A percentile compares a stretch with the other conserved stretches of the same genome.
Conservation (phyloP, 2,113 vertebrate species). For the Emydocephalus ijimae region DNA sequence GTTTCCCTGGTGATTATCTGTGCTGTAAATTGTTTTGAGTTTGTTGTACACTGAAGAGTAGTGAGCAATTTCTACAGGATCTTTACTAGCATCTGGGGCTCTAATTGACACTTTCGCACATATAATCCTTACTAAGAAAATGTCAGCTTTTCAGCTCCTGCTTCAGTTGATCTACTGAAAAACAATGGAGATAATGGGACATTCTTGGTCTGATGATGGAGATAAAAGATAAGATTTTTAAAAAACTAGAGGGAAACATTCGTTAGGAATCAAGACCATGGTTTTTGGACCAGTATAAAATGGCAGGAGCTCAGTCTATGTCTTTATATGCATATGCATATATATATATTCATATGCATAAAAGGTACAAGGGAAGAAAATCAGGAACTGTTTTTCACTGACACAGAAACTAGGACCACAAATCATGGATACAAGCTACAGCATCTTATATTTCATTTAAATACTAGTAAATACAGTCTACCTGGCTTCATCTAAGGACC, state of each 20-base stretch:
- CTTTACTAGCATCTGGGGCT: background rate
- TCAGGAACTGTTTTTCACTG: too few relatives aligned
- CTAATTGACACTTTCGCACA: background rate
- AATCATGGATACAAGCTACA: too few relatives aligned
- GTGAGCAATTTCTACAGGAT: background rate
- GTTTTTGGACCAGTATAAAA: too few relatives aligned
- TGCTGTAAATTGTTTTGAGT: background rate
- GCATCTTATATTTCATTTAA: too few relatives aligned
- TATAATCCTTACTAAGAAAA: background rate
- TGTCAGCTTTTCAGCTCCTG: background rate
- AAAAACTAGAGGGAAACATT: background rate
- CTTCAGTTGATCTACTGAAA: background rate
- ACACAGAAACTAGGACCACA: too few relatives aligned
- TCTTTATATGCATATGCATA: too few relatives aligned
- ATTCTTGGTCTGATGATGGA: background rate
- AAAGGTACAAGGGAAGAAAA: too few relatives aligned
- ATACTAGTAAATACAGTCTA: too few relatives aligned
- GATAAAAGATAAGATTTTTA: background rate
- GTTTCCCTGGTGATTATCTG: slow-evolving; percentile 78
- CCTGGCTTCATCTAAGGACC: too few relatives aligned
- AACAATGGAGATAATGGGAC: background rate
- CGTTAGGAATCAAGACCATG: background rate
- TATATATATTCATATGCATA: too few relatives aligned
- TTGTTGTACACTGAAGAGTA: background rate
- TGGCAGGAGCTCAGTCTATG: too few relatives aligned